Base-by-base conservation (phyloP, 1,140 invertebrate species). In the Scylla paramamosain region DNA sequence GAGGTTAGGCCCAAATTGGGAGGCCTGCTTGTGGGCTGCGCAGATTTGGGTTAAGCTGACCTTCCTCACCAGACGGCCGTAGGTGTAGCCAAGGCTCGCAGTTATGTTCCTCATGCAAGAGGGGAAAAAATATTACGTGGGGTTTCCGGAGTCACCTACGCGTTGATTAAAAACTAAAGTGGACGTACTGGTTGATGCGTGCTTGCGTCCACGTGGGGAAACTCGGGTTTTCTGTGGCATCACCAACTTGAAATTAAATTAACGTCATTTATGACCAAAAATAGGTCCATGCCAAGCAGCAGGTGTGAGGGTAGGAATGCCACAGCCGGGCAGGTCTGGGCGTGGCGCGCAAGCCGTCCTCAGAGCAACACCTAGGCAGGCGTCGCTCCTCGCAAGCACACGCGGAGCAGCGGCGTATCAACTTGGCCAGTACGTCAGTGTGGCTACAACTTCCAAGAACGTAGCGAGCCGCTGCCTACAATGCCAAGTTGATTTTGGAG, bases 401-500 rank as follows among this genome's bases (percentile, higher is more conserved):
- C 39, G 6, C 39, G 39, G 39, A 39, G 25, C 20, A n/a, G 67
- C 67, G 20, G 25, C 20, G 0, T 25, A 77, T 77, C 20, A 67
- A 16, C 4, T 67, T 67, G 59, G 59, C 20, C 59, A 67, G 59
- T 67, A 67, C 59, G 59, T 67, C 25, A 77, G 6, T 77, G 67
- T 20, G 67, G n/a, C 20, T 20, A 77, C 16, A n/a, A 45, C 29
- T 46, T 93, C 92, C n/a, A 14, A 93, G 45, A 88, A 93, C 4
- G 67, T 84, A 48, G 92, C 46, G 16, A 31, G 48, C 29, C 10
- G 46, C n/a, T 29, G 83, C 82, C 29, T 86, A 32, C 16, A 31
- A 39, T 93, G 92, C 92, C 92, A 93, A 93, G 92, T 93, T 93
- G 82, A 93, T 29, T 86, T 93, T 93, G 92, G 92, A 93, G 84